Conservation (phyloP, 2,113 vertebrate genomes). For the Desmodus rotundus region DNA sequence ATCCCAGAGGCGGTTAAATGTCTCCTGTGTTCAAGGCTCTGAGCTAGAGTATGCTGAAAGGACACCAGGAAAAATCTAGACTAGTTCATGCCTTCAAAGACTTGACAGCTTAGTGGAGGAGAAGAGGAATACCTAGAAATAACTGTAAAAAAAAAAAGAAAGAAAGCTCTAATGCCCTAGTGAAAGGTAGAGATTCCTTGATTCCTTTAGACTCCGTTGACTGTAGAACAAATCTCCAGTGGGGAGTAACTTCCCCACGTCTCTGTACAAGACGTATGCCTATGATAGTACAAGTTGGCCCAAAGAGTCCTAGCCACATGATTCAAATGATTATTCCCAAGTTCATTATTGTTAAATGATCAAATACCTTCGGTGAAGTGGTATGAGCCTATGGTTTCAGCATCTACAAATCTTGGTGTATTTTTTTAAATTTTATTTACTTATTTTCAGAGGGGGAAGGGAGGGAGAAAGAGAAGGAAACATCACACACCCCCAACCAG, state of each 20-base stretch:
- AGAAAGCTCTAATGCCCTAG: background rate
- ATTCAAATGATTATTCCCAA: background rate
- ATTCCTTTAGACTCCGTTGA: background rate
- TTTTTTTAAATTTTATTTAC: too few relatives aligned
- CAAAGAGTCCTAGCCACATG: background rate
- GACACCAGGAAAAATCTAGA: conserved; percentile 5
- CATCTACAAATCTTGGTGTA: background rate
- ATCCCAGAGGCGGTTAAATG: background rate
- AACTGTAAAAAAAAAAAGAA: background rate
- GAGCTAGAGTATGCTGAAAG: background rate
- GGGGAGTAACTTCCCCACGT: background rate
- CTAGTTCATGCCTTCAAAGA: background rate
- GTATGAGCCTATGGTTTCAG: background rate
- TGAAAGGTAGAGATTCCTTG: background rate
- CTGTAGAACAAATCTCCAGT: background rate
- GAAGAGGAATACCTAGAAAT: background rate
- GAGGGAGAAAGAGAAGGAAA: too few relatives aligned
- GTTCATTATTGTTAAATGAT: background rate
- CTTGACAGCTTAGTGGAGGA: background rate
- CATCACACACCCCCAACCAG: too few relatives aligned
- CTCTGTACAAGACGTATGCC: background rate
- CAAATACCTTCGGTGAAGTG: background rate
- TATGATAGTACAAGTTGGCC: background rate
- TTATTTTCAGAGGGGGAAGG: too few relatives aligned
- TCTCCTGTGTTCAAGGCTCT: background rate